Evolutionary conservation across 2,797 vertebrate genomes (phyloP).

Genomic region (Gorsachius magnificus): DNA sequence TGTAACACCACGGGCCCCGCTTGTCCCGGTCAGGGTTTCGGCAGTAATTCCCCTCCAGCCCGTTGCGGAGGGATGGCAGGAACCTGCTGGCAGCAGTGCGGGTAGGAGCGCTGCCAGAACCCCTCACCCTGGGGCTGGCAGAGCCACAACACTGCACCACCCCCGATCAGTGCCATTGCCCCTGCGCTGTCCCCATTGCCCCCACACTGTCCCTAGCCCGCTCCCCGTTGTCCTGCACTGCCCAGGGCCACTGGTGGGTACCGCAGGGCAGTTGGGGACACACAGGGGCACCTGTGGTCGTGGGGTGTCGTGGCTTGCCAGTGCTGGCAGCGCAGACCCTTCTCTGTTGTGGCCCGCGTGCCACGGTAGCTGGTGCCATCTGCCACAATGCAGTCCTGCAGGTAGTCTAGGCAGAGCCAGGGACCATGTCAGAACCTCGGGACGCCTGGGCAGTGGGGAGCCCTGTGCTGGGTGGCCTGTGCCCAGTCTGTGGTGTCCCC

Average conservation of each 20-base stretch:
- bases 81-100: slow-evolving; percentile 75
- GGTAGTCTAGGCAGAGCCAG: slow-evolving; percentile 80
- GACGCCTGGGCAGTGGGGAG: neutral
- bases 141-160: neutral
- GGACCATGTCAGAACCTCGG: neutral
- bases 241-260: neutral
- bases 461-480: neutral
- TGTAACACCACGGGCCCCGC: slow-evolving; percentile 95
- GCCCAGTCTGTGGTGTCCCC: neutral
- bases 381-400: slow-evolving; percentile 87
- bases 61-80: slow-evolving; percentile 82
- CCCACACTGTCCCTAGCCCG: neutral
- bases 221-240: neutral
- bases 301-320: slow-evolving; percentile 93
- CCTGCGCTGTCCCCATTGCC: neutral
- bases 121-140: fast-evolving
- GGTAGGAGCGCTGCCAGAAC: neutral
- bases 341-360: slow-evolving; percentile 79
- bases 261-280: neutral
- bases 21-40: slow-evolving; percentile 90
- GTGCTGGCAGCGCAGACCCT: slow-evolving; percentile 85
- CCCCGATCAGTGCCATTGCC: neutral
- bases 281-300: slow-evolving; percentile 84
- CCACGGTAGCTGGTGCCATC: slow-evolving; percentile 85
- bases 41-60: slow-evolving; percentile 93